Base-by-base conservation (phyloP, 1,140 invertebrate species). In the Anastrepha obliqua region DNA sequence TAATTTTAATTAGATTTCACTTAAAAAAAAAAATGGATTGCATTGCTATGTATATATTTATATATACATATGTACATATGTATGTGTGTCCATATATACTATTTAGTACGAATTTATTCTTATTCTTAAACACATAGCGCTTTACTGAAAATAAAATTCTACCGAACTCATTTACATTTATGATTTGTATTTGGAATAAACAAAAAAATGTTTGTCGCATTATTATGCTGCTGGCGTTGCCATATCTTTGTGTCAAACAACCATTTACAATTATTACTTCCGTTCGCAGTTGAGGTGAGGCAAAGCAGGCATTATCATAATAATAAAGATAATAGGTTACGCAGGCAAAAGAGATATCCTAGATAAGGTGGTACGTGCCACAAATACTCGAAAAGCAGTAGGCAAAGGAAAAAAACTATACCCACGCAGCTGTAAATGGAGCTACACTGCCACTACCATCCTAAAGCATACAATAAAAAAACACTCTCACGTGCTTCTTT, bases 191-290 rank as follows among this genome's bases (percentile, higher is more conserved):
- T 15, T 55, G 0, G 11, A 67, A 67, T 42, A 1, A 11, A 39
- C 13, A 67, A 67, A 67, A 8, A 55, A 55, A 55, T 8, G 51
- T 15, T 13, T 29, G 3, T 0, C 29, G 29, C 29, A 74, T 74
- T 74, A 74, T 44, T 74, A 74, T 74, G 67, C 67, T 11, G 4
- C 3, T 42, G 15, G 67, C 17, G 67, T 8, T 74, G 67, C 67
- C 67, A 74, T 74, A 74, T 74, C 44, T 74, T 74, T 74, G 67
- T 74, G 67, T 74, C 15, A 47, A 74, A 74, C 39, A 74, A 74
- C 67, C 39, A 74, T 74, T 74, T 74, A 74, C 67, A 74, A 44
- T 74, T 74, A 74, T 74, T 74, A 74, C 67, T 74, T 74, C 67
- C 67, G 67, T 47, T 74, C 67, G 7, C 13, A 7, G 67, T 74